Evolutionary conservation across 1,140 invertebrate species (phyloP).

Genomic region (Cherax destructor): DNA sequence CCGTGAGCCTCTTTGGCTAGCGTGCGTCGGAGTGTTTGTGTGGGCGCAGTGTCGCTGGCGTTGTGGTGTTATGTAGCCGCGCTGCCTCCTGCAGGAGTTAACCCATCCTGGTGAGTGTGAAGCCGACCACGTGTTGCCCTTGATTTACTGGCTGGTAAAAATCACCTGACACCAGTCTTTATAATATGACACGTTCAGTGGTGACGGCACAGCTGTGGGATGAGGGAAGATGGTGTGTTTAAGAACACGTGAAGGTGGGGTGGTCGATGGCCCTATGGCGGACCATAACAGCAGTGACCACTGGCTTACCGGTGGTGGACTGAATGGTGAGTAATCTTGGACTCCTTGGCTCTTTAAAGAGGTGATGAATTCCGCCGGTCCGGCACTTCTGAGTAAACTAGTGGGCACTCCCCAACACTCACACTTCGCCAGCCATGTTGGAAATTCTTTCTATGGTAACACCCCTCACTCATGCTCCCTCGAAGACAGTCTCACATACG

Average conservation of each 20-base stretch:
- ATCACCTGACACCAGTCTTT: too few relatives aligned
- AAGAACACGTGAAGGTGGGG: background rate
- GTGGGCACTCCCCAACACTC: background rate
- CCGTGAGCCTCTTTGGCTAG: background rate
- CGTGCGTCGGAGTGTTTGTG: background rate
- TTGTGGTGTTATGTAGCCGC: background rate
- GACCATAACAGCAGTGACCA: background rate
- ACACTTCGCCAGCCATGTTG: background rate
- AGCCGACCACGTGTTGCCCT: background rate
- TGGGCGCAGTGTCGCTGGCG: background rate
- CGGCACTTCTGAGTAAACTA: background rate
- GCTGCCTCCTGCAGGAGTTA: background rate
- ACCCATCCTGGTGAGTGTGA: background rate
- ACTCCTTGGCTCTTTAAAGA: background rate
- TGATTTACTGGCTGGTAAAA: too few relatives aligned
- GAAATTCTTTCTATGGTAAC: too few relatives aligned
- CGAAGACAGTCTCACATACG: too few relatives aligned
- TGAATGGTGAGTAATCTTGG: too few relatives aligned
- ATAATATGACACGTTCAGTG: too few relatives aligned
- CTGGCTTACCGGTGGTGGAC: background rate
- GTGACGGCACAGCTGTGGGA: too few relatives aligned
- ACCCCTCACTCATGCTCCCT: too few relatives aligned
- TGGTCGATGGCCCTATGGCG: background rate
- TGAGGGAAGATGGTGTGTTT: too few relatives aligned
- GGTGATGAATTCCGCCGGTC: background rate